A percentile compares a stretch with the other conserved stretches of the same genome.
Conservation (phyloP, 2,888 invertebrate species). For the Diadegma fenestrale region DNA sequence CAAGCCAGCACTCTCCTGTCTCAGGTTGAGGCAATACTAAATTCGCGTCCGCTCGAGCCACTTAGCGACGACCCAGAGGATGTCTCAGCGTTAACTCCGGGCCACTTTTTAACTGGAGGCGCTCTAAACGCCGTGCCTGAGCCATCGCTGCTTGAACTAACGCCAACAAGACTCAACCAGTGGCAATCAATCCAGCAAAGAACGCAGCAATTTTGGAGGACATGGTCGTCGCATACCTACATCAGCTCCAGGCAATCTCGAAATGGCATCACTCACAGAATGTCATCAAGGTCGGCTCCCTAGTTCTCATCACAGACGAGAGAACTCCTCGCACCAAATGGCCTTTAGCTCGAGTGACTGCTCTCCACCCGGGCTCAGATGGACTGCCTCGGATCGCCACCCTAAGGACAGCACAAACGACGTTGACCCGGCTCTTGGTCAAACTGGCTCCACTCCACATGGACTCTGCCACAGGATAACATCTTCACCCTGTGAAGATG, state of each 20-base stretch:
- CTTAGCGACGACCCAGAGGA: constrained; percentile 70
- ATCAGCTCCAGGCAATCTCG: constrained; percentile 11
- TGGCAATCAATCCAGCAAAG: constrained; percentile 18
- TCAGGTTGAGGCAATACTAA: constrained; percentile 73
- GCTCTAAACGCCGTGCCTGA: constrained; percentile 68
- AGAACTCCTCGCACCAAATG: constrained; percentile 11
- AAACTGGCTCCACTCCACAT: not conserved
- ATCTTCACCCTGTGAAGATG: constrained; percentile 6
- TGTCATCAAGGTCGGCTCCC: constrained; percentile 6
- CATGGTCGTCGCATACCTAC: constrained; percentile 5
- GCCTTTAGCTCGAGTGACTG: constrained; percentile 12
- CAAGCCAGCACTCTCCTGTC: constrained; percentile 73
- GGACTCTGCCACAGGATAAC: not conserved
- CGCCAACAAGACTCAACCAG: not conserved
- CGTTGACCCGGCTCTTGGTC: constrained; percentile 21
- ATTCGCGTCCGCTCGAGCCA: constrained; percentile 73
- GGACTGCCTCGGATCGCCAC: constrained; percentile 16
- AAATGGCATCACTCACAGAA: constrained; percentile 18
- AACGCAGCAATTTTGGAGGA: constrained; percentile 1
- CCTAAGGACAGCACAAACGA: not conserved
- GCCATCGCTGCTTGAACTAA: constrained; percentile 20
- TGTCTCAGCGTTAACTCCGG: constrained; percentile 73
- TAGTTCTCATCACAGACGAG: constrained; percentile 15
- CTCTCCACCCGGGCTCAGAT: constrained; percentile 5
- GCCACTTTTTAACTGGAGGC: constrained; percentile 74